These are phyloP conservation scores for Platorchestia sp. DNA, from an alignment of 1,140 invertebrate species.

Conservation along the genomic window DNA sequence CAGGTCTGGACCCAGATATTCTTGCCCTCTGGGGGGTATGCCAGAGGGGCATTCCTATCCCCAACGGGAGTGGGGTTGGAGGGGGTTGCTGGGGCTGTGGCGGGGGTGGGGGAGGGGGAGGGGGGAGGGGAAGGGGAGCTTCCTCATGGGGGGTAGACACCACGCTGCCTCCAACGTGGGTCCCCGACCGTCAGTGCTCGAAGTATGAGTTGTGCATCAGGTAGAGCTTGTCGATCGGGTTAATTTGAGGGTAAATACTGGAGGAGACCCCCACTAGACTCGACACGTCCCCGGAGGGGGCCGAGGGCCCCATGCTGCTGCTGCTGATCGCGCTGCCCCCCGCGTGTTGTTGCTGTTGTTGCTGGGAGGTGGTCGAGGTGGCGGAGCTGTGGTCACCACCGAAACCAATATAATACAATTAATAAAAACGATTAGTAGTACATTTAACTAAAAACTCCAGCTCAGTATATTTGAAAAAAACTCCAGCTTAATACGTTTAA, in stretches of 20 bases:
- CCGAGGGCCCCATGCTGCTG: constrained; percentile 69
- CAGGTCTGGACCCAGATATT: constrained; percentile 1
- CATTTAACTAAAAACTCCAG: too few relatives aligned
- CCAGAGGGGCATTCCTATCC: neutral
- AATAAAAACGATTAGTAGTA: too few relatives aligned
- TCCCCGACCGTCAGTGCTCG: constrained; percentile 67
- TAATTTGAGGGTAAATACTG: constrained; percentile 72
- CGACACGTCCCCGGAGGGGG: constrained; percentile 57
- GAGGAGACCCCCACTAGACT: constrained; percentile 64
- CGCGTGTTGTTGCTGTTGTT: constrained; percentile 44
- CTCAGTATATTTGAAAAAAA: too few relatives aligned
- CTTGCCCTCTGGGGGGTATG: neutral
- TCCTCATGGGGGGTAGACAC: neutral
- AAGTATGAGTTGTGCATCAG: constrained; percentile 98
- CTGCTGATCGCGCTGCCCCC: constrained; percentile 72
- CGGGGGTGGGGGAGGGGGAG: neutral
- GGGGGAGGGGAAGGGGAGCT: neutral
- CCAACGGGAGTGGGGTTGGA: neutral
- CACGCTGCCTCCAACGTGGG: constrained; percentile 59
- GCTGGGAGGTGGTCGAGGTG: neutral
- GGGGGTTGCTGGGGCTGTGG: neutral
- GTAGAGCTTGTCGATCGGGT: constrained; percentile 97
- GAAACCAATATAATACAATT: too few relatives aligned
- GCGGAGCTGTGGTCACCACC: neutral
- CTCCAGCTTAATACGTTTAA: too few relatives aligned